These are phyloP conservation scores for Automeris io DNA, from an alignment of 2,888 invertebrate genomes.

Conservation along the genomic window DNA sequence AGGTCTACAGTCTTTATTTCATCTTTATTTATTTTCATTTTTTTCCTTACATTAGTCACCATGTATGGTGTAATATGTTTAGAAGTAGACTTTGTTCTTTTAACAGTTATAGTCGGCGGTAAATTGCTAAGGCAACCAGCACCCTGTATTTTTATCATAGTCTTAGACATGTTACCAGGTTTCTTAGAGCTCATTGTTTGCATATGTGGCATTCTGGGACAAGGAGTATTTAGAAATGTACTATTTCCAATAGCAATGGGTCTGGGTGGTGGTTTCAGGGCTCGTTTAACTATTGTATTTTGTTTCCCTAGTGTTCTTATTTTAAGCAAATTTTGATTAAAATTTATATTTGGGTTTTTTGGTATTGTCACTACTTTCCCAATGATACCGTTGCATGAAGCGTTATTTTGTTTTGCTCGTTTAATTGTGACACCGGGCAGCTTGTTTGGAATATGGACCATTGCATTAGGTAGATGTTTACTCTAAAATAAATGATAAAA, in stretches of 20 bases:
- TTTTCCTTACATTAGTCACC: constrained; percentile 12
- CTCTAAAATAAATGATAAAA: constrained; percentile 34
- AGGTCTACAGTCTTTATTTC: constrained; percentile 53
- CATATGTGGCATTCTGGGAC: constrained; percentile 17
- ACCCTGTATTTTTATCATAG: constrained; percentile 21
- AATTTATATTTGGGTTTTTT: constrained; percentile 22
- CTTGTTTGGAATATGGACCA: constrained; percentile 58
- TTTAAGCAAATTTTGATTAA: constrained; percentile 27
- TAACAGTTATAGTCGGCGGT: constrained; percentile 54
- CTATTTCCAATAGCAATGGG: constrained; percentile 14
- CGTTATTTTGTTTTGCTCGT: constrained; percentile 26
- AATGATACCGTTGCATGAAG: constrained; percentile 9
- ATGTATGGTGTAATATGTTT: constrained; percentile 11
- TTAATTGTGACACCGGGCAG: constrained; percentile 44
- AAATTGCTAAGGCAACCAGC: constrained; percentile 30
- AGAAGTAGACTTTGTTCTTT: constrained; percentile 23
- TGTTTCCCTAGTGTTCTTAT: constrained; percentile 25
- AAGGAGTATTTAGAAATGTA: constrained; percentile 17
- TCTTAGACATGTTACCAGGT: constrained; percentile 14
- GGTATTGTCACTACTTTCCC: constrained; percentile 29
- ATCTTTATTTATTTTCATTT: constrained; percentile 20
- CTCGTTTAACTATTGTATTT: constrained; percentile 14
- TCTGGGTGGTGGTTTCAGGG: constrained; percentile 11
- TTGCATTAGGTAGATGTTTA: constrained; percentile 51
- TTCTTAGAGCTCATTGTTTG: constrained; percentile 17